Evolutionary conservation across 2,888 invertebrate genomes (phyloP).

Genomic region (Phoronis australis): DNA sequence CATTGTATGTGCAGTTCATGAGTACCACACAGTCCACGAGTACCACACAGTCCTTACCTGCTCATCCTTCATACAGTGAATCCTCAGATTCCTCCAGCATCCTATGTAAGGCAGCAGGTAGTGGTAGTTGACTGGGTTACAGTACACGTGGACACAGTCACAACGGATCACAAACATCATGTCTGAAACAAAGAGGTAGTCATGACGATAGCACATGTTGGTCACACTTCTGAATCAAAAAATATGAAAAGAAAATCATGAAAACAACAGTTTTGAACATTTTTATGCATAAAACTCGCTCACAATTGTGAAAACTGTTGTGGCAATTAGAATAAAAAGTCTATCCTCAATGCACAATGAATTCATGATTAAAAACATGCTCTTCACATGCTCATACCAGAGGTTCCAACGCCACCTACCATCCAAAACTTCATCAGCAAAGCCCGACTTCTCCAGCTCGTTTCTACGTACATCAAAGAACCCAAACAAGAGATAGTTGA

Average conservation of each 20-base stretch:
- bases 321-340: no score
- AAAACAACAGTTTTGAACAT: no score
- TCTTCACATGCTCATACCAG: neutral
- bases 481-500: constrained; percentile 46
- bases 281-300: no score
- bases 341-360: no score
- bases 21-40: no score
- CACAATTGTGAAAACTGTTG: no score
- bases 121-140: constrained; percentile 46
- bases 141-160: constrained; percentile 45
- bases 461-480: constrained; percentile 38
- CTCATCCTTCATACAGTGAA: constrained; percentile 41
- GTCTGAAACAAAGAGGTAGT: constrained; percentile 24
- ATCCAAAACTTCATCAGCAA: constrained; percentile 42
- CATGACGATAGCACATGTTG: no score
- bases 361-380: no score
- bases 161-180: constrained; percentile 34
- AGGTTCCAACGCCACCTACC: constrained; percentile 25
- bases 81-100: constrained; percentile 44
- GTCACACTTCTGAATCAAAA: no score
- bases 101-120: constrained; percentile 44
- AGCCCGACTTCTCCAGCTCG: constrained; percentile 41
- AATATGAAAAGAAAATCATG: no score
- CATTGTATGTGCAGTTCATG: no score
- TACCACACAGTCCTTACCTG: no score